Base-by-base conservation (phyloP, 1,140 invertebrate species). In the Frieseomelitta varia region DNA sequence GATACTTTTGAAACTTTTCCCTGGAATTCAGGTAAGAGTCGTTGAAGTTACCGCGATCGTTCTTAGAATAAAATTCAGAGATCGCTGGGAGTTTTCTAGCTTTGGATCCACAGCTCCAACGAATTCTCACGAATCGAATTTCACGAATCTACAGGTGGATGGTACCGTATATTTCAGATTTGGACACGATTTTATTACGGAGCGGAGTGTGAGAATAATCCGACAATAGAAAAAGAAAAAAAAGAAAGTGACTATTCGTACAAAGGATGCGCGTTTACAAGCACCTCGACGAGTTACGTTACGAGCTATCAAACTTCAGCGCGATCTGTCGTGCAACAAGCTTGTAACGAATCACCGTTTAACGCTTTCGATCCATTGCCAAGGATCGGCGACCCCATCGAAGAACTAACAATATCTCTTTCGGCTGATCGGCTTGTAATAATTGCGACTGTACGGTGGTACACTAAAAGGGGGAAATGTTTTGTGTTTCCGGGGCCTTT, bases 401-500 rank as follows among this genome's bases (percentile, higher is more conserved):
- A 69, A 82, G 79, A 65, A 86, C 92, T 93, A 93, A 93, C 92
- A 93, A 90, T 93, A 93, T 93, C 91, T 91, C 85, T 93, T 93
- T 93, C 93, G 92, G 91, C 79, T 90, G 93, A 94, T 94, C 92
- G 91, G 91, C 83, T 90, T 92, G 84, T 90, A 93, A 93, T 94
- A 94, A 93, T 93, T 93, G 92, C 89, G 89, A 88, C 80, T 87
- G 85, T 86, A 90, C 84, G 88, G 78, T 69, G 78, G 78, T 76
- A 85, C 82, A 72, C 55, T 80, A 84, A 81, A 79, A 76, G 86
- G 88, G 88, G 85, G 78, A 79, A 68, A 85, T 85, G 89, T 89
- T 89, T 90, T 87, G 89, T 88, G 84, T 79, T 81, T 75, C n/a
- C 81, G 80, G 47, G 34, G 81, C 88, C 88, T 88, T 91, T 92